phyloP scores from a whole-genome alignment of 2,888 invertebrate genomes.

The Lacanobia wlatinum region DNA sequence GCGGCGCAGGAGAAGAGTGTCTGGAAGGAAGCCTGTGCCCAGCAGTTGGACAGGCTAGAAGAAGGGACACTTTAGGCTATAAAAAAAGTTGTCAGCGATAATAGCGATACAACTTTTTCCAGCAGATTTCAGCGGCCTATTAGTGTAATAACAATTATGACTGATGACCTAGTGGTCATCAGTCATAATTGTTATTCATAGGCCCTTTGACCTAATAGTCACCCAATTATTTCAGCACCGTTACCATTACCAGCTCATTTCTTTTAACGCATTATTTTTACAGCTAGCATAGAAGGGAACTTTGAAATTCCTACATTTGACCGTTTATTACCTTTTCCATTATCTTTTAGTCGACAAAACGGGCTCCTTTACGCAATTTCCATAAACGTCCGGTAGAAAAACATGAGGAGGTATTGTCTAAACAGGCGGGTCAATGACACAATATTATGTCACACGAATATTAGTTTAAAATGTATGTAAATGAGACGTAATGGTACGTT shows the following conservation, averaged over 20 bases:
- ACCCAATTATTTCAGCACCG: neutral
- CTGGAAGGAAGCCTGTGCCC: too few relatives aligned
- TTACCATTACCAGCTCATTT: neutral
- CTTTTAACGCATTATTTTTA: neutral
- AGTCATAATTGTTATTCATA: neutral
- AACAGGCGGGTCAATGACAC: conserved; percentile 38
- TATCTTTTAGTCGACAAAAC: conserved; percentile 34
- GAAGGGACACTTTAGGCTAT: too few relatives aligned
- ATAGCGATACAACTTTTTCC: neutral
- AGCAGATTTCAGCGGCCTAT: neutral
- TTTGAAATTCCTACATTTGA: conserved; percentile 9
- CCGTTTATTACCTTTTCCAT: conserved; percentile 29
- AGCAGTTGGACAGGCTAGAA: too few relatives aligned
- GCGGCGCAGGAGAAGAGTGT: too few relatives aligned
- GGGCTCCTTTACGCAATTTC: conserved; percentile 34
- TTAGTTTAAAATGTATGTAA: conserved; percentile 22
- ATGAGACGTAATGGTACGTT: neutral
- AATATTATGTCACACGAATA: conserved; percentile 42
- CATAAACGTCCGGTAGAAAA: conserved; percentile 25
- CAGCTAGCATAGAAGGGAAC: conserved; percentile 14
- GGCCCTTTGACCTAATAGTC: neutral
- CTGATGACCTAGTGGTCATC: too few relatives aligned
- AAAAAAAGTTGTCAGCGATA: too few relatives aligned
- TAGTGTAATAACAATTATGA: too few relatives aligned
- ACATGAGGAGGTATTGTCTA: conserved; percentile 21